Base-by-base conservation (phyloP, 2,797 vertebrate species). In the Melanotaenia parkinsoni region DNA sequence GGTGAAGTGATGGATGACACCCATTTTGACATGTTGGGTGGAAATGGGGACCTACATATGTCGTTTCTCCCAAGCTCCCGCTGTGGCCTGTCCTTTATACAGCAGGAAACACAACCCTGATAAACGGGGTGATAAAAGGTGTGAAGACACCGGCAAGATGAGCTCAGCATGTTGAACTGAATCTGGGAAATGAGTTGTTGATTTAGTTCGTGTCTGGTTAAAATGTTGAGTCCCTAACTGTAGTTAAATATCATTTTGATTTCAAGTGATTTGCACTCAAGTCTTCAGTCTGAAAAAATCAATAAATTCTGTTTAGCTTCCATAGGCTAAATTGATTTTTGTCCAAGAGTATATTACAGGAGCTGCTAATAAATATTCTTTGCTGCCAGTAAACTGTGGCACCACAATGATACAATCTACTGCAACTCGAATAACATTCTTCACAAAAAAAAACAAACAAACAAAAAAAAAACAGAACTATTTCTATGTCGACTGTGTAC, bases 21-120 rank as follows among this genome's bases (percentile, higher is more conserved):
- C 64, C 63, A n/a, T 63, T 69, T 38, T 90, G 87, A 89, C 84
- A 33, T 78, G 80, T 77, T 47, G 63, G 77, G 68, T 57, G 65
- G 81, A 86, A 90, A 84, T n/a, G 58, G 68, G 82, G 81, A 90
- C 86, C 90, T 86, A 87, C 82, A 47, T 68, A 67, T 40, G 20
- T 79, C 74, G 24, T 91, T 87, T 80, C 83, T 92, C 90, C 88
- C 83, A 18, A 58, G 80, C 66, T 70, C 72, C 59, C 33, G 70
- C 75, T 56, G 35, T 7, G 72, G 37, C 56, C 63, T 72, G 77
- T 67, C 74, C 65, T 71, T 78, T 81, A 50, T n/a, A 20, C 0
- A 4, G 2, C 4, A 50, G 76, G 67, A 76, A 75, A 45, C 3
- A 8, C 1, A 30, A 70, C 40, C 2, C 5, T 0, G 30, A 54